Base-by-base conservation (phyloP, 2,797 vertebrate genomes). In the Melanotaenia boesemani region DNA sequence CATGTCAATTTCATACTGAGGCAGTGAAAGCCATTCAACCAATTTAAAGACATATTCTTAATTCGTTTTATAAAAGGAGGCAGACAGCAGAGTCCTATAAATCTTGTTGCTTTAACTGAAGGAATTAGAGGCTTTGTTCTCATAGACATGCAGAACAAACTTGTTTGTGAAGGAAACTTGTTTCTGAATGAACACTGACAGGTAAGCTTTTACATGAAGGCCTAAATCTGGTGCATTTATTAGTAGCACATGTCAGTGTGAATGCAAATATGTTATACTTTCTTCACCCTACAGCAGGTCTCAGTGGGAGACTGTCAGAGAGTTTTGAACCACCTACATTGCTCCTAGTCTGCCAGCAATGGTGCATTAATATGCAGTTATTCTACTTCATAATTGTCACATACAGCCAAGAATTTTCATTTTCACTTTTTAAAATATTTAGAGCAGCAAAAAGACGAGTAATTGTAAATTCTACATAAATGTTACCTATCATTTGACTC, bases 241-340 rank as follows among this genome's bases (percentile, higher is more conserved):
- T 85, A 82, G 80, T 85, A 83, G 74, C 63, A 20, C 24, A 70
- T 55, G 32, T 67, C 56, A 79, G 63, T 74, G 72, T 56, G 26
- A 63, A 84, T 86, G 85, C 69, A 89, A 85, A 89, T 80, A 83
- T 68, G 72, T 82, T 81, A 84, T 30, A 80, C 65, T 82, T 78
- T 79, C 46, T 63, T 83, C 60, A 61, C 72, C 84, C 74, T 87
- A 56, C 36, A 74, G 72, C 34, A 4, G 62, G 56, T 83, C 74
- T 85, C 86, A 55, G 67, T 81, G 81, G 76, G 83, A 89, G 72
- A 81, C 73, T 46, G 69, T 80, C 72, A 79, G 58, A 80, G 81
- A 77, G 64, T 74, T 74, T 67, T 76, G 66, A 67, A 78, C 75
- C 63, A 50, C 83, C 73, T 50, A 89, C 83, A 74, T 63, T 48